Conservation (phyloP, 2,797 vertebrate species). For the Tadarida brasiliensis region DNA sequence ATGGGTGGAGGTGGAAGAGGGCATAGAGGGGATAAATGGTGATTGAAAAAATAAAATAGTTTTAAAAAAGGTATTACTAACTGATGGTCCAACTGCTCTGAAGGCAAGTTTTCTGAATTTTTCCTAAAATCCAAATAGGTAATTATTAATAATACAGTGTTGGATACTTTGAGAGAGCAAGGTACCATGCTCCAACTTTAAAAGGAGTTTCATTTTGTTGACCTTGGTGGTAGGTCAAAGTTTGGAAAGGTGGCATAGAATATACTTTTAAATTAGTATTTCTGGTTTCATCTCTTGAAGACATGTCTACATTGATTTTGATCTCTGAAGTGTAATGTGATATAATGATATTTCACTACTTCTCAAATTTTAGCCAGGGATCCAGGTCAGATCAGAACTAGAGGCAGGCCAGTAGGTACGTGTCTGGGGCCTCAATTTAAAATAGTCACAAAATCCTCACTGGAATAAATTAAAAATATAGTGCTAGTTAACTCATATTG, state of each 20-base stretch:
- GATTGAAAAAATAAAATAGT: too few species aligned
- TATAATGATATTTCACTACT: constrained; percentile 37
- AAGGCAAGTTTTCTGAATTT: constrained; percentile 8
- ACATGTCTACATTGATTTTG: constrained; percentile 1
- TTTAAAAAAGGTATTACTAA: too few species aligned
- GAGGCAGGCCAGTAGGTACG: neutral
- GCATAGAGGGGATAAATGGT: too few species aligned
- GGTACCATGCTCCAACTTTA: neutral
- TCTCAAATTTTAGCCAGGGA: constrained; percentile 35
- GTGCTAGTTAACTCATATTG: constrained; percentile 39
- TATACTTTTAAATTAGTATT: constrained; percentile 35
- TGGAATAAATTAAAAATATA: constrained; percentile 44
- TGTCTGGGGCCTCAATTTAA: neutral
- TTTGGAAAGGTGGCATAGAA: neutral
- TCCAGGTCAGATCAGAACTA: neutral
- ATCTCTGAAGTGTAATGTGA: constrained; percentile 29
- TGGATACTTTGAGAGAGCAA: neutral
- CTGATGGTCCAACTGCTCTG: neutral
- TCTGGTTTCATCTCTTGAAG: constrained; percentile 56
- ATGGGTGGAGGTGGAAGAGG: too few species aligned
- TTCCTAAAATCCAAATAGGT: neutral
- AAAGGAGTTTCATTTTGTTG: constrained; percentile 53
- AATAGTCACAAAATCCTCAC: constrained; percentile 20
- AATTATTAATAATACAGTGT: constrained; percentile 16
- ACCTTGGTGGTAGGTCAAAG: neutral